These are phyloP conservation scores for Apoderus coryli DNA, from an alignment of 2,888 invertebrate species.

Conservation along the genomic window DNA sequence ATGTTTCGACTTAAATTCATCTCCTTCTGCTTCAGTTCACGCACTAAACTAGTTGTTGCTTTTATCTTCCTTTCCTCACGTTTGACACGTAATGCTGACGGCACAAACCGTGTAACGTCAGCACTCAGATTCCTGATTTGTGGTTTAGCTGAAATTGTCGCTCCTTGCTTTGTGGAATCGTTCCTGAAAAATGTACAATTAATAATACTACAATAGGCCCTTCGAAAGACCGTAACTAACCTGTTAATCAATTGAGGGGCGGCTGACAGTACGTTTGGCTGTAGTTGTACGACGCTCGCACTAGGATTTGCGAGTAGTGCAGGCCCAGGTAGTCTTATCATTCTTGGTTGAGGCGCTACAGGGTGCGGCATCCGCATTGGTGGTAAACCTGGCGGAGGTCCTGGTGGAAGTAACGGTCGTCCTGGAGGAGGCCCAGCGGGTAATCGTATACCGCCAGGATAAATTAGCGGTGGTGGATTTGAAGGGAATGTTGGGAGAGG, in stretches of 20 bases:
- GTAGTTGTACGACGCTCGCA: slow-evolving; percentile 21
- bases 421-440: slow-evolving; percentile 41
- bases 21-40: slow-evolving; percentile 39
- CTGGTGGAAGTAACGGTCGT: slow-evolving; percentile 35
- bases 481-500: slow-evolving; percentile 22
- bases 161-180: slow-evolving; percentile 44
- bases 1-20: slow-evolving; percentile 23
- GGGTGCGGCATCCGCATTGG: slow-evolving; percentile 40
- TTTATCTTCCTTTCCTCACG: slow-evolving; percentile 63
- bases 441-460: slow-evolving; percentile 24
- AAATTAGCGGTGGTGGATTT: slow-evolving; percentile 31
- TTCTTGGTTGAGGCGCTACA: slow-evolving; percentile 38
- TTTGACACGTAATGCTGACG: slow-evolving; percentile 83
- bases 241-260: slow-evolving; percentile 70
- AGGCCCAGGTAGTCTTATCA: slow-evolving; percentile 26
- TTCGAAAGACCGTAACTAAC: slow-evolving; percentile 37
- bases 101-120: slow-evolving; percentile 91
- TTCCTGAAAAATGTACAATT: slow-evolving; percentile 14
- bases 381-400: slow-evolving; percentile 40
- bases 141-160: slow-evolving; percentile 89
- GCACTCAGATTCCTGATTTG: slow-evolving; percentile 87
- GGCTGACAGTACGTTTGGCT: slow-evolving; percentile 59
- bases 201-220: too few species aligned
- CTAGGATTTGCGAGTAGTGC: slow-evolving; percentile 19
- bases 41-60: slow-evolving; percentile 37